Base-by-base conservation (phyloP, 2,113 vertebrate species). In the Ciconia boyciana region DNA sequence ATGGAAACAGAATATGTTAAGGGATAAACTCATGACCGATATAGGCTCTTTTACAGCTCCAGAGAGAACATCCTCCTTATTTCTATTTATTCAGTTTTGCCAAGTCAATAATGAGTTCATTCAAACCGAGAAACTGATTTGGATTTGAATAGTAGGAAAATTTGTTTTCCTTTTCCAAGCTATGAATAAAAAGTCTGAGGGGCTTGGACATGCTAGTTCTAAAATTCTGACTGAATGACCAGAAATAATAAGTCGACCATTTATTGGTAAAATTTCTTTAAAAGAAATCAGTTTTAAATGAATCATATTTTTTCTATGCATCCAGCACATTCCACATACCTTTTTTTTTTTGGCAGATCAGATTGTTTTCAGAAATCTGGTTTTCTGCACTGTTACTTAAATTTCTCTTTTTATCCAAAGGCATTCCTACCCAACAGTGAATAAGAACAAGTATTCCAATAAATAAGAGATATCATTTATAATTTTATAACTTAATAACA, bases 11-110 rank as follows among this genome's bases (percentile, higher is more conserved):
- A 79, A 8, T 68, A 62, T 28, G 5, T 72, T 69, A 72, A 90
- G 24, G 26, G 29, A 65, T 85, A 76, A 94, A 76, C 11, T 92
- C 54, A 75, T 1, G 3, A 86, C 29, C 2, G 2, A 21, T 61
- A 86, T 3, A 83, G 58, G 39, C 20, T 69, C 66, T 88, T 94
- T 72, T 61, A 58, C 41, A 72, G 58, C 83, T 72, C 66, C 62
- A 93, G 66, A 83, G 70, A 83, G 41, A 90, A 62, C 26, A 80
- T 57, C 46, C 32, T 90, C 10, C 68, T 90, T 52, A 54, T 77
- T 95, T 87, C 58, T 88, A 11, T 89, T 95, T 93, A 91, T 80
- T 86, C 75, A 86, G 41, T 78, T 94, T 92, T 92, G 60, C 85
- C 88, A 93, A 92, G 71, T 90, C 62, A 92, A 39, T 90, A 94